These are phyloP conservation scores for Microplitis manilae DNA, from an alignment of 2,888 invertebrate species.

Conservation along the genomic window DNA sequence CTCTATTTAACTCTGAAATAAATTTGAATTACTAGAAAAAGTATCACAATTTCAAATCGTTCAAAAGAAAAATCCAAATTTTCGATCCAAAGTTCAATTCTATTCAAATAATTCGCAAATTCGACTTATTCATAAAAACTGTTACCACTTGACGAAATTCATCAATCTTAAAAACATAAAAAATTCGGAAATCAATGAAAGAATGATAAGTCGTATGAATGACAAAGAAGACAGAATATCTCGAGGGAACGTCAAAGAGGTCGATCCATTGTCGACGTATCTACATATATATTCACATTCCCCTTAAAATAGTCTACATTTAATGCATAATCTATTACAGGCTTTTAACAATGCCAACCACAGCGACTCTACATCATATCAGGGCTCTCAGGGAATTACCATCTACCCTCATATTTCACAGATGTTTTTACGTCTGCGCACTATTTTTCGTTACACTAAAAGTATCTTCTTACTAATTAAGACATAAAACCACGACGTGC, in stretches of 20 bases:
- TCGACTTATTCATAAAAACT: too few relatives aligned
- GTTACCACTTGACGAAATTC: too few relatives aligned
- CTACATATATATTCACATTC: slow-evolving; percentile 42
- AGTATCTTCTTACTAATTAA: neutral
- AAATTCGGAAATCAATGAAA: slow-evolving; percentile 43
- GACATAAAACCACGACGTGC: neutral
- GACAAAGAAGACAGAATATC: slow-evolving; percentile 61
- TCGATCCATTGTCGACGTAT: slow-evolving; percentile 67
- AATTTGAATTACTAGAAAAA: too few relatives aligned
- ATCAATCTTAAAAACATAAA: neutral
- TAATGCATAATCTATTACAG: slow-evolving; percentile 71
- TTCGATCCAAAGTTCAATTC: too few relatives aligned
- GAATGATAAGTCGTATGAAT: slow-evolving; percentile 47
- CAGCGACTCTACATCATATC: slow-evolving; percentile 25
- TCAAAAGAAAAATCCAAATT: too few relatives aligned
- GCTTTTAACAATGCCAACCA: slow-evolving; percentile 69
- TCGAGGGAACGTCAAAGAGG: slow-evolving; percentile 56
- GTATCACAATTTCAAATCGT: too few relatives aligned
- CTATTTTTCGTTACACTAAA: neutral
- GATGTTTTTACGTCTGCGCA: slow-evolving; percentile 66
- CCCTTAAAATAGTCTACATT: slow-evolving; percentile 61
- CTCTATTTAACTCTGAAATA: too few relatives aligned
- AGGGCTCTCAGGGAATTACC: slow-evolving; percentile 44
- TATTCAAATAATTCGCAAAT: too few relatives aligned
- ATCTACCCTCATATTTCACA: slow-evolving; percentile 66